These are phyloP conservation scores for Danionella cerebrum DNA, from an alignment of 2,113 vertebrate genomes.

Conservation along the genomic window DNA sequence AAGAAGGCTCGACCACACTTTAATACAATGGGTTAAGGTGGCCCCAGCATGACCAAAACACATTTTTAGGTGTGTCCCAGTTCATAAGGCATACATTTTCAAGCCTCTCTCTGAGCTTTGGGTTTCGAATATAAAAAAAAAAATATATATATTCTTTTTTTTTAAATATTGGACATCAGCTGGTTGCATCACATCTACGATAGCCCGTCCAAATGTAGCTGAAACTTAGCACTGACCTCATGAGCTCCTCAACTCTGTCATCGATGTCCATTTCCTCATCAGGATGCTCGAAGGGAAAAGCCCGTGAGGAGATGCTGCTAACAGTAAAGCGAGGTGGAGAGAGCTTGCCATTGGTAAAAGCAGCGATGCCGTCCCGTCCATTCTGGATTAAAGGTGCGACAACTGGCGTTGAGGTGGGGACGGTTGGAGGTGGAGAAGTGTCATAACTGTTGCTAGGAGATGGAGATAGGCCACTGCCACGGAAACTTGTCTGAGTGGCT, in stretches of 20 bases:
- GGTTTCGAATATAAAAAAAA: no score
- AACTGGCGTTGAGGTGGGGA: background rate
- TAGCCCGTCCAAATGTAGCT: no score
- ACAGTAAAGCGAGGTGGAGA: conserved; percentile 85
- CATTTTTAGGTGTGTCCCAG: no score
- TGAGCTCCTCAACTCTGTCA: conserved; percentile 94
- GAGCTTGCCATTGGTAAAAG: conserved; percentile 84
- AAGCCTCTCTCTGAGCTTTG: no score
- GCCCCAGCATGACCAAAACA: no score
- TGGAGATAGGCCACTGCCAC: conserved; percentile 67
- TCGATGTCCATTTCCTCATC: conserved; percentile 94
- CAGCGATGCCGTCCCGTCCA: conserved; percentile 71
- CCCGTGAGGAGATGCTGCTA: conserved; percentile 69
- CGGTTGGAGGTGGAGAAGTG: conserved; percentile 80
- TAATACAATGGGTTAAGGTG: no score
- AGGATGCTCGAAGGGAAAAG: conserved; percentile 81
- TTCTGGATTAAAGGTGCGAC: conserved; percentile 65
- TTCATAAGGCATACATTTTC: no score
- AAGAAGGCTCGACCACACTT: no score
- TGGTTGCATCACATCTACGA: no score
- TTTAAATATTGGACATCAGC: no score
- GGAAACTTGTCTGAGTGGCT: conserved; percentile 87
- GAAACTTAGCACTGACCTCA: conserved; percentile 74
- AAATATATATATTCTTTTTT: no score
- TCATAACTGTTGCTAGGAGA: conserved; percentile 86